These are phyloP conservation scores for Oreamnos americanus DNA, from an alignment of 2,113 vertebrate genomes.

Conservation along the genomic window DNA sequence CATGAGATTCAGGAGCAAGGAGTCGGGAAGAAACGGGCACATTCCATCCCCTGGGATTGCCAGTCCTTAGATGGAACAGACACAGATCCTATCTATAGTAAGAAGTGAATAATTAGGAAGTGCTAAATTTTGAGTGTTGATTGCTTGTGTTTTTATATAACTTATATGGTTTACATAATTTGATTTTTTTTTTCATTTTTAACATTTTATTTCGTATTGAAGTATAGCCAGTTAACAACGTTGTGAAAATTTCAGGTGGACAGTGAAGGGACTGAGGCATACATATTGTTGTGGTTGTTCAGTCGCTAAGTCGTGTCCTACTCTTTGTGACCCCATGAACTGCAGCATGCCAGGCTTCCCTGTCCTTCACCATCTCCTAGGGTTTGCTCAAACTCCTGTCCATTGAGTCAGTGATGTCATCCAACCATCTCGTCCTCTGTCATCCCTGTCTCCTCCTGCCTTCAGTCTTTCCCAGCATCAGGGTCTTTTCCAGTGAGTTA, in stretches of 20 bases:
- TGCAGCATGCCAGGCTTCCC: neutral
- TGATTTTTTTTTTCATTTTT: neutral
- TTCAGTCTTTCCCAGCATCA: neutral
- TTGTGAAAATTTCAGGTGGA: neutral
- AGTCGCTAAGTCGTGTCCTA: neutral
- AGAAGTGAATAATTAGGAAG: neutral
- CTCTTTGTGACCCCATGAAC: neutral
- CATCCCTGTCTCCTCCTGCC: neutral
- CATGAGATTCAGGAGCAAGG: accelerated
- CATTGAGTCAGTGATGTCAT: neutral
- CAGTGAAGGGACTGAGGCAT: neutral
- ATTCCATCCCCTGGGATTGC: accelerated
- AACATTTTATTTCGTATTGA: neutral
- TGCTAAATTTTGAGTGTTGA: neutral
- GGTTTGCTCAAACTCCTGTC: neutral
- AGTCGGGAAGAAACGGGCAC: accelerated
- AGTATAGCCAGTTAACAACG: neutral
- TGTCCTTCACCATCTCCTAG: neutral
- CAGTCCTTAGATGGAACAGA: no score
- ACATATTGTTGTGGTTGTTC: neutral
- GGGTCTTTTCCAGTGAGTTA: neutral
- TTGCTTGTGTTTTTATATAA: neutral
- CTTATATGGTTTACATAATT: neutral
- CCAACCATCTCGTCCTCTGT: neutral
- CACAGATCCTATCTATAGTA: neutral